Base-by-base conservation (phyloP, 2,797 vertebrate genomes). In the Phoeniculus purpureus region DNA sequence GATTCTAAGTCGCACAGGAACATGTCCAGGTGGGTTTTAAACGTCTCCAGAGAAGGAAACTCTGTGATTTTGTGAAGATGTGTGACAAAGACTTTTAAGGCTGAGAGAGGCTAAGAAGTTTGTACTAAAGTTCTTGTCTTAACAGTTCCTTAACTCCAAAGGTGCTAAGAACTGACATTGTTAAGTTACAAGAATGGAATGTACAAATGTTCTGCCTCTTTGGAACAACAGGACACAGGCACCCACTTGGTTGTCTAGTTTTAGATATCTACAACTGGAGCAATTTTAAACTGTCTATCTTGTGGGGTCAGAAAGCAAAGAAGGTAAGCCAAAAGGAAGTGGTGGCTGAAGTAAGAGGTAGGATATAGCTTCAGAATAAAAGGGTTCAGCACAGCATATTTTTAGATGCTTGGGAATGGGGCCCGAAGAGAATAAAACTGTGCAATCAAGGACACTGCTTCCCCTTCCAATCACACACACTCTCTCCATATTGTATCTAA, bases 321-420 rank as follows among this genome's bases (percentile, higher is more conserved):
- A 91, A 90, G 78, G 88, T 94, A 85, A 92, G 86, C 75, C 83
- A 85, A 92, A 92, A 91, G 94, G 91, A 95, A 96, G 76, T 77
- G 32, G 62, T 1, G 2, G 59, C 84, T 94, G 94, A 95, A 95
- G 94, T 91, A 95, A 93, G 83, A 92, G 51, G 91, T 95, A 95
- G 91, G 81, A 96, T 95, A 92, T 91, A 91, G 76, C 68, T 55
- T 93, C 78, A 85, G 91, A 95, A 95, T 89, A 82, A 93, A 94
- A 90, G 62, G 19, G 61, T 93, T 78, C 72, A 78, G 75, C 15
- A 78, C 65, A 78, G 65, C 62, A 10, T 96, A 95, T 96, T 95
- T 96, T 96, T 96, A 96, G 94, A 93, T 82, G 62, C 94, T 93
- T 96, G 81, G 88, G 90, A 96, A 95, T 92, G 65, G 27, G 72